phyloP scores from a whole-genome alignment of 2,888 invertebrate genomes.

The Oscheius sp. region DNA sequence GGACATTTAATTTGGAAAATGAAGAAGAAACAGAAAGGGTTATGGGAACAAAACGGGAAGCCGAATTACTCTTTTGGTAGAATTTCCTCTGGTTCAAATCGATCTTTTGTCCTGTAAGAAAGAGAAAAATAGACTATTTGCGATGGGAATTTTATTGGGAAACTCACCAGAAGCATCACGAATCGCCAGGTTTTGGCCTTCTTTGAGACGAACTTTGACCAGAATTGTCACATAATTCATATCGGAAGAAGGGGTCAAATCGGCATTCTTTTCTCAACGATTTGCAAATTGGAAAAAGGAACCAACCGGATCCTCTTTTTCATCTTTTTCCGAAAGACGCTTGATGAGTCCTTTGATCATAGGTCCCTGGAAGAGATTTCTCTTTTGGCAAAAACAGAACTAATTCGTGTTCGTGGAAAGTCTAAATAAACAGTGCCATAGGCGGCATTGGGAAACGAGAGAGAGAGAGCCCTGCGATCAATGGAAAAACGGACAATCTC shows the following conservation, averaged over 20 bases:
- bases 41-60: slow-evolving; percentile 1
- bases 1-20: background rate
- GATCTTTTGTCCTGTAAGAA: background rate
- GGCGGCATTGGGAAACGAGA: no score
- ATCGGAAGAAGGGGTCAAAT: slow-evolving; percentile 5
- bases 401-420: no score
- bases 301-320: slow-evolving; percentile 34
- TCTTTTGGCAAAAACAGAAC: background rate
- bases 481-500: background rate
- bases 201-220: slow-evolving; percentile 63
- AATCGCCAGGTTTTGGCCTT: slow-evolving; percentile 65
- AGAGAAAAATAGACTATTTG: no score
- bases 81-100: background rate
- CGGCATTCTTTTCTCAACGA: background rate
- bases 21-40: background rate
- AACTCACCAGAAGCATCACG: slow-evolving; percentile 61
- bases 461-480: background rate
- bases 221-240: slow-evolving; percentile 59
- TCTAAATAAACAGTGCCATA: background rate
- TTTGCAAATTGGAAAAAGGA: background rate
- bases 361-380: slow-evolving; percentile 4
- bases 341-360: slow-evolving; percentile 29
- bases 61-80: slow-evolving; percentile 20
- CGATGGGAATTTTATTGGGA: no score
- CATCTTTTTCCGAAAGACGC: slow-evolving; percentile 26